phyloP scores from a whole-genome alignment of 2,888 invertebrate species.

The Apamea monoglypha region DNA sequence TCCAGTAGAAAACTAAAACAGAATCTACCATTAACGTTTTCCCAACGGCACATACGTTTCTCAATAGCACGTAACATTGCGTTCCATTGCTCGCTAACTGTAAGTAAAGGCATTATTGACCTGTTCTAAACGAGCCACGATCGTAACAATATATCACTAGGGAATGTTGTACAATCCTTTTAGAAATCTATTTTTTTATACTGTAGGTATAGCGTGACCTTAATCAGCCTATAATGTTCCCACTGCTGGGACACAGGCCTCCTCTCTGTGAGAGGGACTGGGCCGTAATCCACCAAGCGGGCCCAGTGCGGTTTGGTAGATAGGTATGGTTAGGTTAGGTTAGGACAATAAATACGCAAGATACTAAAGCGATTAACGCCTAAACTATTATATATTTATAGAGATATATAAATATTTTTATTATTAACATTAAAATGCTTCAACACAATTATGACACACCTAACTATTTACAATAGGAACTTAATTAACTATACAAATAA shows the following conservation, averaged over 20 bases:
- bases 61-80: conserved; percentile 19
- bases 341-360: neutral
- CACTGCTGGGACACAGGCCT: no score
- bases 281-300: no score
- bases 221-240: no score
- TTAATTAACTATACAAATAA: no score
- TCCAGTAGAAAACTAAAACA: neutral
- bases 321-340: no score
- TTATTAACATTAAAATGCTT: no score
- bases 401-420: neutral
- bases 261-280: no score
- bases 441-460: no score
- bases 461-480: no score
- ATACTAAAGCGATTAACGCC: neutral
- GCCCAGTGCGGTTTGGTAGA: no score
- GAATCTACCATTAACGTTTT: conserved; percentile 6
- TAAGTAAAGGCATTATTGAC: conserved; percentile 25
- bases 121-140: conserved; percentile 18
- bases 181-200: conserved; percentile 16
- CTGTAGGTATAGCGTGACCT: no score
- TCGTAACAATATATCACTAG: conserved; percentile 22
- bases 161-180: conserved; percentile 29
- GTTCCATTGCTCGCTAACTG: conserved; percentile 21
- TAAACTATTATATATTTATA: neutral
- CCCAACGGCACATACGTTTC: conserved; percentile 1